These are phyloP conservation scores for Eidolon dupreanum DNA, from an alignment of 2,797 vertebrate genomes.

Conservation along the genomic window DNA sequence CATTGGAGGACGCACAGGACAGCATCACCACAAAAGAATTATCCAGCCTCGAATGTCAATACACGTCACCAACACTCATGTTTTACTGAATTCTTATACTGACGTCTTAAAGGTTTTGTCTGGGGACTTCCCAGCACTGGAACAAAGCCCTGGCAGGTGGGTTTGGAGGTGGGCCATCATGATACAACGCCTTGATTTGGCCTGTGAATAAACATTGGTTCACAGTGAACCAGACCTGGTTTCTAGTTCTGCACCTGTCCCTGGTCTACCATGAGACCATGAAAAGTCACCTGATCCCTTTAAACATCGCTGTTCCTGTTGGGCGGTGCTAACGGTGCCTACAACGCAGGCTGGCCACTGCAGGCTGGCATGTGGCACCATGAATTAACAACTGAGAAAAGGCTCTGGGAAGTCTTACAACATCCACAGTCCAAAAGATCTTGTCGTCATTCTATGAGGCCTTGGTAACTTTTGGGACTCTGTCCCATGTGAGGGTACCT, in stretches of 20 bases:
- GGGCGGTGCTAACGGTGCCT: rapidly evolving
- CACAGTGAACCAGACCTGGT: not conserved
- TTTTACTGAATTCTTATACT: not conserved
- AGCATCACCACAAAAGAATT: not conserved
- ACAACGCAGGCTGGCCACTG: too few relatives aligned
- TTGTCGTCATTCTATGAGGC: not conserved
- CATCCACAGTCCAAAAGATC: not conserved
- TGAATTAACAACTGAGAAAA: not conserved
- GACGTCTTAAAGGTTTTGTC: not conserved
- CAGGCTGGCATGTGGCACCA: not conserved
- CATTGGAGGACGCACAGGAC: not conserved
- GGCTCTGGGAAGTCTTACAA: not conserved
- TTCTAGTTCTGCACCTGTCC: not conserved
- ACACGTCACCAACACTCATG: rapidly evolving
- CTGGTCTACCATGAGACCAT: rapidly evolving
- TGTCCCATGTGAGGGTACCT: not conserved
- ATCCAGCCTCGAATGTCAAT: not conserved
- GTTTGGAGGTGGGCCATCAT: not conserved
- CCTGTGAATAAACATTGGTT: not conserved
- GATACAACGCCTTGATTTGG: not conserved
- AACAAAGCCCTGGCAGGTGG: not conserved
- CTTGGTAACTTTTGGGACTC: not conserved
- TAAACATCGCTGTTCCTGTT: not conserved
- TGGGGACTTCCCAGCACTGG: not conserved
- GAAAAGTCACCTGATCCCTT: too few relatives aligned